phyloP scores from a whole-genome alignment of 2,888 invertebrate species.

The Drepana falcataria region DNA sequence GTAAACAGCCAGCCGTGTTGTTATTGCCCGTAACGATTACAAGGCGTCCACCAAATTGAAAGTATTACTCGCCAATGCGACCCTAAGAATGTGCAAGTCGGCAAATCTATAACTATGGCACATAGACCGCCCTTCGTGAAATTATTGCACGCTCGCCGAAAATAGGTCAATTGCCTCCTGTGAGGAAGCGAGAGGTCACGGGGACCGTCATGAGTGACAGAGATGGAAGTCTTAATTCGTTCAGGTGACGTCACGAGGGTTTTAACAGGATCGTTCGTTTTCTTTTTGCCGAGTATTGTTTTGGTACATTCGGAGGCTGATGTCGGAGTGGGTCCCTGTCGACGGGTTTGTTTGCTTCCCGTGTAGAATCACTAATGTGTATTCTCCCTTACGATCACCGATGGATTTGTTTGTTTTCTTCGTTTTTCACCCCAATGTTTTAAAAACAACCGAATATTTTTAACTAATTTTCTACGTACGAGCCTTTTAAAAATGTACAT shows the following conservation, averaged over 20 bases:
- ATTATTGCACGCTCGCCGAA: constrained; percentile 71
- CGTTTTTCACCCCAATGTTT: not conserved
- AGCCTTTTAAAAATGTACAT: too few relatives aligned
- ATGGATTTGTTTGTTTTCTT: constrained; percentile 16
- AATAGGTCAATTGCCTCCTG: constrained; percentile 76
- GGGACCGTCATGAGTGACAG: constrained; percentile 45
- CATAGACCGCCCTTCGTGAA: constrained; percentile 61
- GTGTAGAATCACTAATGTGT: constrained; percentile 42
- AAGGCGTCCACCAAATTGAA: constrained; percentile 35
- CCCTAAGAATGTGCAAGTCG: constrained; percentile 56
- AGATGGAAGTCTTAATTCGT: constrained; percentile 62
- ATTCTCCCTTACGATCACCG: constrained; percentile 21
- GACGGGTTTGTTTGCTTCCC: constrained; percentile 34
- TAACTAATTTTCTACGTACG: too few relatives aligned
- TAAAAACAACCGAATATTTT: too few relatives aligned
- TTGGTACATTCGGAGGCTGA: constrained; percentile 38
- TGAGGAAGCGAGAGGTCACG: constrained; percentile 46
- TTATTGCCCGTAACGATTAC: constrained; percentile 44
- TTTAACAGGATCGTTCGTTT: constrained; percentile 60
- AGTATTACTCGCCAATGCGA: constrained; percentile 37
- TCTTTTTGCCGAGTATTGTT: constrained; percentile 62
- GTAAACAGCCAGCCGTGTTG: constrained; percentile 31
- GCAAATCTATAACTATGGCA: constrained; percentile 53
- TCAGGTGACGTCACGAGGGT: constrained; percentile 72
- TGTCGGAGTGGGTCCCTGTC: constrained; percentile 26